Evolutionary conservation across 2,797 vertebrate species (phyloP).

Genomic region (Danio jaintianensis): DNA sequence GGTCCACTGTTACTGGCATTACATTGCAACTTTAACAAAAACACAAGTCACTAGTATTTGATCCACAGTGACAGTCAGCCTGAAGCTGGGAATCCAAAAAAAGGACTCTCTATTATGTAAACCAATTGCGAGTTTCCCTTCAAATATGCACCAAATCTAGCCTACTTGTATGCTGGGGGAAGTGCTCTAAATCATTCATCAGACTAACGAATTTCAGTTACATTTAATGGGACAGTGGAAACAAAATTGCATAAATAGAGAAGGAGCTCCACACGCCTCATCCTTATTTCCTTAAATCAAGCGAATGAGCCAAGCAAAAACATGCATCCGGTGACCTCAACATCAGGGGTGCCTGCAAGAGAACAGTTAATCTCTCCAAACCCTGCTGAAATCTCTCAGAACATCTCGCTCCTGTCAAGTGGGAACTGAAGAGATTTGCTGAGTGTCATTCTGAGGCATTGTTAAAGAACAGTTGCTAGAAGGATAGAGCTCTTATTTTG

Average conservation of each 20-base stretch:
- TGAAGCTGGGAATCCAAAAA: neutral
- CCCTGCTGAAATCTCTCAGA: conserved; percentile 40
- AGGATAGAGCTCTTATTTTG: conserved; percentile 1
- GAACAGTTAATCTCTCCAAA: conserved; percentile 53
- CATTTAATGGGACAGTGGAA: conserved; percentile 46
- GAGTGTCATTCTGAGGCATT: conserved; percentile 34
- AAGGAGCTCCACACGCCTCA: conserved; percentile 17
- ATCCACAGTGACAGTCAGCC: neutral
- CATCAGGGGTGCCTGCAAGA: conserved; percentile 28
- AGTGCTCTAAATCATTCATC: conserved; percentile 44
- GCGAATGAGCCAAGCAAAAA: conserved; percentile 38
- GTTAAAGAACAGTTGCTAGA: conserved; percentile 28
- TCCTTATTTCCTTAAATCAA: conserved; percentile 33
- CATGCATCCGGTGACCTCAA: conserved; percentile 39
- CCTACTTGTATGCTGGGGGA: conserved; percentile 14
- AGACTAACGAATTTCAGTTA: conserved; percentile 30
- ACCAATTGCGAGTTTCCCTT: conserved; percentile 27
- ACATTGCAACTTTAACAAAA: neutral
- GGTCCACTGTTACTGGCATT: neutral
- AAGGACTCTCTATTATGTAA: conserved; percentile 31
- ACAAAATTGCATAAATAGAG: conserved; percentile 33
- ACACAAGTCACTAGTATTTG: neutral
- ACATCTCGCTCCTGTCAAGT: conserved; percentile 45
- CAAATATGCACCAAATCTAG: conserved; percentile 23
- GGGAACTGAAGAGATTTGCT: conserved; percentile 45